Evolutionary conservation across 2,113 vertebrate species (phyloP), one percentile per base, ranked within the genome.

Genomic region (Cryptomyrus ogoouensis): DNA sequence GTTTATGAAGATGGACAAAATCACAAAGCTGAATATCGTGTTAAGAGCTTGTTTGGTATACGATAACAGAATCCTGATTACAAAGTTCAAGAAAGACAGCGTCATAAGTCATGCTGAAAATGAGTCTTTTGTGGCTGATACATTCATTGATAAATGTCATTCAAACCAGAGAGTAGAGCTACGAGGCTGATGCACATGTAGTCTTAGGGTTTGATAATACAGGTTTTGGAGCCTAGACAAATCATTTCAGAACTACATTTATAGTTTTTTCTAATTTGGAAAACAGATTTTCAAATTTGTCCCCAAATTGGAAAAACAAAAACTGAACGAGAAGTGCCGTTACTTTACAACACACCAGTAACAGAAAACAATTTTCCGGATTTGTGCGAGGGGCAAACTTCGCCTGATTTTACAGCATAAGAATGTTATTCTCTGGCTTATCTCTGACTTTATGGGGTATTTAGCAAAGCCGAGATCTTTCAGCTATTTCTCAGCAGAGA

Each of bases 401-500:
- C 17, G 86, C 44, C 31, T 84, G 17, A 62, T 92, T 91, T 47
- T 90, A 93, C n/a, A 87, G 86, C 89, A 83, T 92, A 92, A 91
- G 50, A 91, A 89, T 56, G 88, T 91, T 92, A 87, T 92, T 93
- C 91, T 92, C 35, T 58, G 27, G 66, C 94, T 93, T 92, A 93
- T 94, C 92, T 93, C 91, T 53, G 91, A 92, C 91, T 92, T 94
- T 93, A 91, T 58, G 91, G 93, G 91, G 88, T 93, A 93, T 94
- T 95, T 95, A 92, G 93, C 91, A 93, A 92, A 93, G 92, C 95
- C 89, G 93, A 95, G 94, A 95, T 97, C 96, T 96, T 96, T 97
- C 96, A 96, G 95, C 94, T 96, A 94, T 95, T 95, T 95, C 95
- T 95, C 94, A 93, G 93, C 80, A 83, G 94, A 92, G 92, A 92